These are phyloP conservation scores for Pachliopta kotzebuea DNA, from an alignment of 2,888 invertebrate genomes.

Conservation along the genomic window DNA sequence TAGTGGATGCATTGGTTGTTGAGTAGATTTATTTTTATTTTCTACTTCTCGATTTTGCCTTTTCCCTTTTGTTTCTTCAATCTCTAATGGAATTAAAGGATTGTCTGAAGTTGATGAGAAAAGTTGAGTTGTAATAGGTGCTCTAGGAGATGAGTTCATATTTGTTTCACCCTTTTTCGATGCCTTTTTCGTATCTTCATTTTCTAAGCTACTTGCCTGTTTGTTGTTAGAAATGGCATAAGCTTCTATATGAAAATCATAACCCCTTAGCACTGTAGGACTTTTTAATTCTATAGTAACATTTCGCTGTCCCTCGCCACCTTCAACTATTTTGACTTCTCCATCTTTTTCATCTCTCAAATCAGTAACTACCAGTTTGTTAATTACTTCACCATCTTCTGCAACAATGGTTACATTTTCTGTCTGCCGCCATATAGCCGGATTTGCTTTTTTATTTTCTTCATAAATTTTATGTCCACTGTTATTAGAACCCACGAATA, in stretches of 20 bases:
- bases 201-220: slow-evolving; percentile 10
- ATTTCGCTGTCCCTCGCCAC: slow-evolving; percentile 59
- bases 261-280: slow-evolving; percentile 63
- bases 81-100: not conserved
- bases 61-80: slow-evolving; percentile 11
- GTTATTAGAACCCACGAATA: slow-evolving; percentile 45
- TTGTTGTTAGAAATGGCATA: slow-evolving; percentile 41
- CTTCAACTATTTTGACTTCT: slow-evolving; percentile 56
- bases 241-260: slow-evolving; percentile 58
- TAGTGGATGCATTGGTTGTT: slow-evolving; percentile 2
- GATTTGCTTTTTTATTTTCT: slow-evolving; percentile 55
- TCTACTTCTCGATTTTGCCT: slow-evolving; percentile 28
- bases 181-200: not conserved
- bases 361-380: slow-evolving; percentile 54
- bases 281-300: slow-evolving; percentile 66
- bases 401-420: slow-evolving; percentile 54
- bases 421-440: slow-evolving; percentile 58
- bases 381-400: slow-evolving; percentile 54
- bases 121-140: slow-evolving; percentile 1
- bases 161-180: slow-evolving; percentile 1
- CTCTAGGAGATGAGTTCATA: slow-evolving; percentile 1
- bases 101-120: slow-evolving; percentile 3
- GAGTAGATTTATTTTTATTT: slow-evolving; percentile 12
- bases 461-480: slow-evolving; percentile 55
- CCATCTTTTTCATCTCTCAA: slow-evolving; percentile 63